These are phyloP conservation scores for Antheraea pernyi DNA, from an alignment of 1,140 invertebrate species.

Conservation along the genomic window DNA sequence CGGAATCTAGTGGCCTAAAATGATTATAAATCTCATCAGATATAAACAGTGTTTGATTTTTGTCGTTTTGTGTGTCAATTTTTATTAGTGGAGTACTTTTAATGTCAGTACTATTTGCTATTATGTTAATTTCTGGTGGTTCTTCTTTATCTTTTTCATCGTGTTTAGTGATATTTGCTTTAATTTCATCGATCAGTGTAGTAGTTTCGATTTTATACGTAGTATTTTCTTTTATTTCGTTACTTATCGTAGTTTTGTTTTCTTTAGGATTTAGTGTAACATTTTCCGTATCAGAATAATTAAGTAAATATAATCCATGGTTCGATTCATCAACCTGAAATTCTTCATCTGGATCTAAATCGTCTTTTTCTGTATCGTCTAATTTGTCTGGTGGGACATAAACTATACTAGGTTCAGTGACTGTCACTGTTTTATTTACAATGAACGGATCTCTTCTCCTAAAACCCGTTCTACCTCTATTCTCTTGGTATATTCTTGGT, in stretches of 20 bases:
- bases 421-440: conserved; percentile 39
- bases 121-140: conserved; percentile 54
- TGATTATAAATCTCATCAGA: conserved; percentile 82
- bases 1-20: conserved; percentile 81
- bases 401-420: conserved; percentile 53
- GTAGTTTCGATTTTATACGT: conserved; percentile 37
- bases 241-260: conserved; percentile 45
- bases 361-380: conserved; percentile 68
- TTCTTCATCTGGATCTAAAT: conserved; percentile 75
- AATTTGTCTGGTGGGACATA: conserved; percentile 70
- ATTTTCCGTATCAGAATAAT: conserved; percentile 72
- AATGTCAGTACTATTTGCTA: conserved; percentile 54
- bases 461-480: conserved; percentile 64
- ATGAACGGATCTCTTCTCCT: conserved; percentile 54
- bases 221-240: conserved; percentile 53
- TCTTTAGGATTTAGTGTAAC: conserved; percentile 46
- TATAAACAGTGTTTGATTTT: conserved; percentile 77
- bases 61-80: conserved; percentile 62
- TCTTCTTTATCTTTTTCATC: conserved; percentile 41
- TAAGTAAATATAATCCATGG: conserved; percentile 73
- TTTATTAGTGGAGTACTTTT: conserved; percentile 54
- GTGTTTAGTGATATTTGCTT: conserved; percentile 31
- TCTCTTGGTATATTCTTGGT: conserved; percentile 65
- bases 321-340: conserved; percentile 78
- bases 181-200: conserved; percentile 30